Conservation (phyloP, 2,797 vertebrate species). For the Haliaeetus vocifer region DNA sequence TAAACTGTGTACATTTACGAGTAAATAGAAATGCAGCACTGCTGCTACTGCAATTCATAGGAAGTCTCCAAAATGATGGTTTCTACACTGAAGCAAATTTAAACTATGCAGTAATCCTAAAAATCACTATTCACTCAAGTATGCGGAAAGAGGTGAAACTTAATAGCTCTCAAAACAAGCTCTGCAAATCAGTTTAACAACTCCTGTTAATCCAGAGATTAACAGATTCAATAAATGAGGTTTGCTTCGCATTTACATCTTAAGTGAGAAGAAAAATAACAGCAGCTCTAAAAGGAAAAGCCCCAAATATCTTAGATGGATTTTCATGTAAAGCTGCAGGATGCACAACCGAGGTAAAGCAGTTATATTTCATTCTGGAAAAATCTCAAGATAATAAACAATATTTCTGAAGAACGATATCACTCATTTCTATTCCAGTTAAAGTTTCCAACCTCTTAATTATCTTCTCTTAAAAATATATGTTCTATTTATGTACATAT, state of each 20-base stretch:
- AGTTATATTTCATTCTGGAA: not conserved
- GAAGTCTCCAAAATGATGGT: not conserved
- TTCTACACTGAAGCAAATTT: not conserved
- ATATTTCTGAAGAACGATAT: not conserved
- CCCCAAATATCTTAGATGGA: not conserved
- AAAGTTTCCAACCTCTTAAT: not conserved
- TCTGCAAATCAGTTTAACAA: not conserved
- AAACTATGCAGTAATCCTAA: not conserved
- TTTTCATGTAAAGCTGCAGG: not conserved
- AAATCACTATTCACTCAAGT: not conserved
- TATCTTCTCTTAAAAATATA: not conserved
- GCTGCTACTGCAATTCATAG: not conserved
- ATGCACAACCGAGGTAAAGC: not conserved
- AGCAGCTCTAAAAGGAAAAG: not conserved
- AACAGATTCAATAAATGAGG: not conserved
- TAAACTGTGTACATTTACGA: not conserved
- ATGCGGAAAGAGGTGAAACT: not conserved
- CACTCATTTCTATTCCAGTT: not conserved
- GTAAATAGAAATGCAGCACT: not conserved
- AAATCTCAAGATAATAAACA: not conserved
- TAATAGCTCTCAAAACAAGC: not conserved
- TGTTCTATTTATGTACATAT: not conserved
- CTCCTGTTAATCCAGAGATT: not conserved
- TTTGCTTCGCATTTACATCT: not conserved
- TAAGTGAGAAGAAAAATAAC: not conserved